Evolutionary conservation across 2,113 vertebrate species (phyloP), one percentile per base, ranked within the genome.

Genomic region (Pitta sordida): DNA sequence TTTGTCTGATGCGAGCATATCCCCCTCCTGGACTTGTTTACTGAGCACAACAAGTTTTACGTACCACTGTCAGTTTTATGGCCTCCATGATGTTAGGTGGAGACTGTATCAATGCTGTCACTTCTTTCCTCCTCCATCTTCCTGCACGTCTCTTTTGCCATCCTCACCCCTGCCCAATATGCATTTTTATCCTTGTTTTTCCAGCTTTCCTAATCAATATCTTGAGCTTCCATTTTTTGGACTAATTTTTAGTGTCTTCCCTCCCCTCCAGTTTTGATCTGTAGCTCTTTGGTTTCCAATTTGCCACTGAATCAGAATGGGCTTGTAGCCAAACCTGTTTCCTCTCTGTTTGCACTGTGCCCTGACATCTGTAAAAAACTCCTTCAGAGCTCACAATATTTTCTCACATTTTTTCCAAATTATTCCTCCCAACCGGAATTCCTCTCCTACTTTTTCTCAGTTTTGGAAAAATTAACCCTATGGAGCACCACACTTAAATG

Each of bases 361-460:
- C 88, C 64, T 93, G n/a, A 55, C 68, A 90, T 63, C 76, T 88
- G 90, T 90, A 75, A 88, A 88, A 94, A 95, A 65, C 37, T 59
- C 67, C 68, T 94, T 95, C 79, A 93, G 34, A 90, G 10, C 59
- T 86, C 83, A 58, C 85, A 83, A 37, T 86, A 91, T 91, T 96
- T 95, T 91, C 71, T 83, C 34, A 90, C 20, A 46, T 83, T 80
- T 90, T 88, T 82, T 59, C 36, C 68, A 78, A 83, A 82, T 71
- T 88, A 71, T 68, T 84, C 44, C 44, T 76, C 49, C 60, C 65
- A 78, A 19, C 36, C 9, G 69, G 63, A 36, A 37, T 88, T 82
- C 79, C 58, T 87, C 36, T 90, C 52, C 55, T 43, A 52, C 58
- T 75, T 91, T 92, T 21, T 71, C 43, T 59, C 55, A 62, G 51